phyloP scores from a whole-genome alignment of 1,140 invertebrate genomes.

The Euglossa dilemma region DNA sequence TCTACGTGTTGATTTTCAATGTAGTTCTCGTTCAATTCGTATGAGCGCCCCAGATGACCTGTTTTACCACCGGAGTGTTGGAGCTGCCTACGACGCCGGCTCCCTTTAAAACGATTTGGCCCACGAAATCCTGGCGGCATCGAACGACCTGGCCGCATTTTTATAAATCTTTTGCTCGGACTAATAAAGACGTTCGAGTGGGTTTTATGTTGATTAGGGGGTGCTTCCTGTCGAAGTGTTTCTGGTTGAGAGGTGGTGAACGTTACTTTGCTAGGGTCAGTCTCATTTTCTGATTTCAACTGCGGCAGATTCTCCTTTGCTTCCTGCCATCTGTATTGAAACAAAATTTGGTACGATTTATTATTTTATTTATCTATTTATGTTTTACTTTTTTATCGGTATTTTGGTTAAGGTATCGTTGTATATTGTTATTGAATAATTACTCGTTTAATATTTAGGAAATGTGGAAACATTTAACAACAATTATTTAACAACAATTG shows the following conservation, averaged over 20 bases:
- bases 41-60: neutral
- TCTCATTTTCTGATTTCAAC: neutral
- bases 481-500: no score
- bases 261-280: conserved; percentile 7
- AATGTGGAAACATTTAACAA: no score
- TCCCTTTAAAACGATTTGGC: neutral
- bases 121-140: no score
- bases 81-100: conserved; percentile 23
- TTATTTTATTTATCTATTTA: neutral
- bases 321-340: neutral
- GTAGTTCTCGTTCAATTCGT: conserved; percentile 17
- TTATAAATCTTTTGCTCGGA: rapidly evolving
- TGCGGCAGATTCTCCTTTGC: neutral
- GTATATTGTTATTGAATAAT: no score
- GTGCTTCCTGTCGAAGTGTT: neutral
- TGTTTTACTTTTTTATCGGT: neutral
- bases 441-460: no score
- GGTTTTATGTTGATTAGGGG: no score
- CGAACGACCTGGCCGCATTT: neutral
- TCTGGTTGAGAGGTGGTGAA: conserved; percentile 24
- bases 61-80: neutral
- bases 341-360: neutral
- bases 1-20: neutral
- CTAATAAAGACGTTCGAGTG: neutral
- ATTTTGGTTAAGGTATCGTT: no score